These are phyloP conservation scores for Epinephelus fuscoguttatus DNA, from an alignment of 2,113 vertebrate genomes.

Conservation along the genomic window DNA sequence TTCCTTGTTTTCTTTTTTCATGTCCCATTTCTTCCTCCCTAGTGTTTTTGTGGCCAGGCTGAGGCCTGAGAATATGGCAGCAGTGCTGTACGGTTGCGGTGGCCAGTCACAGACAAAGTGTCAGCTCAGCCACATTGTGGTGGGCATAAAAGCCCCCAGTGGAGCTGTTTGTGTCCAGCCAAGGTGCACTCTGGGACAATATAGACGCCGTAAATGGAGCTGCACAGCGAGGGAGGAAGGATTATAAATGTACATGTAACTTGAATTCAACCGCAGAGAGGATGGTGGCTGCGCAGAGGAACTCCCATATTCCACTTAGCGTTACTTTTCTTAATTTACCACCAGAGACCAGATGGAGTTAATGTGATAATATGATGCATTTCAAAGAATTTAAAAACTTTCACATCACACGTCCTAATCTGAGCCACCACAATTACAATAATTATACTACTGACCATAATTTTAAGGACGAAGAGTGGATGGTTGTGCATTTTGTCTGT, in stretches of 20 bases:
- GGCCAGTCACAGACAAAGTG: slow-evolving; percentile 79
- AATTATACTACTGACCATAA: slow-evolving; percentile 47
- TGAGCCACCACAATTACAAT: slow-evolving; percentile 54
- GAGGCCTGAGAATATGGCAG: slow-evolving; percentile 73
- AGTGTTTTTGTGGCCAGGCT: slow-evolving; percentile 75
- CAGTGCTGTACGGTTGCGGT: slow-evolving; percentile 68
- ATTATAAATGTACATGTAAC: slow-evolving; percentile 69
- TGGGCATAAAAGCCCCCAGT: slow-evolving; percentile 73
- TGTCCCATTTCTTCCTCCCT: slow-evolving; percentile 62
- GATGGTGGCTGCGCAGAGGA: slow-evolving; percentile 4
- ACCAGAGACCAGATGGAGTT: slow-evolving; percentile 31
- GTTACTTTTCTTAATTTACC: neutral
- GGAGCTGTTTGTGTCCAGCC: slow-evolving; percentile 76
- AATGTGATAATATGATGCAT: slow-evolving; percentile 35
- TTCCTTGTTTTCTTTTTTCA: slow-evolving; percentile 72
- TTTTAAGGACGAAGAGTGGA: slow-evolving; percentile 22
- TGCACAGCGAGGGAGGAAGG: slow-evolving; percentile 54
- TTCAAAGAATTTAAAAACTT: slow-evolving; percentile 39
- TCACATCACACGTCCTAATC: slow-evolving; percentile 40
- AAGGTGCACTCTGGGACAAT: slow-evolving; percentile 73
- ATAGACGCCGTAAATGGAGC: slow-evolving; percentile 56
- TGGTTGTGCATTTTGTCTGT: slow-evolving; percentile 33
- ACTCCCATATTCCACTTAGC: slow-evolving; percentile 12
- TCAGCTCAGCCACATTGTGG: slow-evolving; percentile 78
- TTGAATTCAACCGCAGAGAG: slow-evolving; percentile 29